Conservation (phyloP, 2,797 vertebrate genomes). For the Naso thynnoides region DNA sequence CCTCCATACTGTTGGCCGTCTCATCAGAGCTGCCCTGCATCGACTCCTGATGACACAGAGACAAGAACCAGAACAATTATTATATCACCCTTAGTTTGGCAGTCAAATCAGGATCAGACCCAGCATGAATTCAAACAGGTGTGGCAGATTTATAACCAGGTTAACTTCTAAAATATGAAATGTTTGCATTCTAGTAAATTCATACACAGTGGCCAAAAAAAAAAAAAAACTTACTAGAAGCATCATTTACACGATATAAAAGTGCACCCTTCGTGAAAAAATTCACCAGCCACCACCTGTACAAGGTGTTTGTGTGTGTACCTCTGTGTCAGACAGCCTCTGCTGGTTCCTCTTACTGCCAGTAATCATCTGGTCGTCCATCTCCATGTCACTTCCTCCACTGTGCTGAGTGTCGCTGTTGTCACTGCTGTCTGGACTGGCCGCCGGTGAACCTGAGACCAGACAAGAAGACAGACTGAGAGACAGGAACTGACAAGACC, state of each 20-base stretch:
- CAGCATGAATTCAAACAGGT: too few relatives aligned
- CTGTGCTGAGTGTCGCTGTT: conserved; percentile 99
- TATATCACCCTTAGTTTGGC: too few relatives aligned
- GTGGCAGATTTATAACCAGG: too few relatives aligned
- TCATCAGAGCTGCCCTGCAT: conserved; percentile 99
- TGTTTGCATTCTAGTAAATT: too few relatives aligned
- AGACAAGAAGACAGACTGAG: neutral
- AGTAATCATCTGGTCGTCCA: conserved; percentile 96
- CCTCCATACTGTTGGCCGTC: conserved; percentile 98
- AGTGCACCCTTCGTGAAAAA: too few relatives aligned
- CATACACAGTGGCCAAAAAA: too few relatives aligned
- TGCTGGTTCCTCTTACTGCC: conserved; percentile 94
- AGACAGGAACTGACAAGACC: neutral
- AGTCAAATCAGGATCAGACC: neutral
- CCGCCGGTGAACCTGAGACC: conserved; percentile 92
- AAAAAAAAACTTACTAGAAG: too few relatives aligned
- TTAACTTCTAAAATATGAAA: too few relatives aligned
- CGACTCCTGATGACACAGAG: conserved; percentile 87
- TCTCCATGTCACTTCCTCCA: conserved; percentile 97
- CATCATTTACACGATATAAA: too few relatives aligned
- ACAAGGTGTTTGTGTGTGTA: conserved; percentile 64
- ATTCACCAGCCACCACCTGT: too few relatives aligned
- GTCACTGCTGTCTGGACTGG: conserved; percentile 97
- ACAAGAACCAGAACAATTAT: neutral
- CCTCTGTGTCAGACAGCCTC: conserved; percentile 97